These are phyloP conservation scores for Aurelia sp. DNA, from an alignment of 30 jellyfish, hydroid and myxozoan species.

Conservation along the genomic window DNA sequence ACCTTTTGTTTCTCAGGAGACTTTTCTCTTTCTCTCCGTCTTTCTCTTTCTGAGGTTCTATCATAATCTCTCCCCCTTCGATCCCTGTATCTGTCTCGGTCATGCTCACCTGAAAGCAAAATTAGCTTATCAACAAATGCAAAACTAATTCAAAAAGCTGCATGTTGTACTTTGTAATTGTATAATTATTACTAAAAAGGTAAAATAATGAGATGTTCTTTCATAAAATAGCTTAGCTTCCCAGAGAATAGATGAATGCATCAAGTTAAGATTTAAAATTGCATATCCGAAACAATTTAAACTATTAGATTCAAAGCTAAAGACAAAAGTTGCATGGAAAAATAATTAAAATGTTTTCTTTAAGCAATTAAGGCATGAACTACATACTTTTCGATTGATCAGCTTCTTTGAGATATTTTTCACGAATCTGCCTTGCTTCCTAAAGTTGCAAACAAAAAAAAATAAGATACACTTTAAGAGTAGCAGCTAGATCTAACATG, in stretches of 20 bases:
- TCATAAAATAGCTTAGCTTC: not conserved
- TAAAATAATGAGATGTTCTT: not conserved
- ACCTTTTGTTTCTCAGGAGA: constrained; percentile 49
- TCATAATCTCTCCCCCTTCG: constrained; percentile 63
- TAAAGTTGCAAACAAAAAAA: constrained; percentile 16
- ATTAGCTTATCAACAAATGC: not conserved
- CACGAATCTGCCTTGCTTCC: constrained; percentile 86
- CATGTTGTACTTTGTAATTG: not conserved
- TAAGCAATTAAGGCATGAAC: not conserved
- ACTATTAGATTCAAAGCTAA: not conserved
- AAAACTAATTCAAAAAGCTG: not conserved
- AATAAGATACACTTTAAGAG: not conserved
- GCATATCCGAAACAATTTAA: too few relatives aligned
- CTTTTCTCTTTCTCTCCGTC: constrained; percentile 65
- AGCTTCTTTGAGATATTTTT: constrained; percentile 72
- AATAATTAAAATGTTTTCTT: not conserved
- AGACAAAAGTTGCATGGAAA: not conserved
- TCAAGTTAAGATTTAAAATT: too few relatives aligned
- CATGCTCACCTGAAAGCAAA: constrained; percentile 13
- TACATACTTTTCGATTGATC: constrained; percentile 69
- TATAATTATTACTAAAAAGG: not conserved
- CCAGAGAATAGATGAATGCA: too few relatives aligned
- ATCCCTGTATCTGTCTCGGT: constrained; percentile 44
- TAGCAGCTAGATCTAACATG: not conserved
- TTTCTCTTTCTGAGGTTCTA: constrained; percentile 42